Evolutionary conservation across 2,888 invertebrate species (phyloP).

Genomic region (Euphydryas editha): DNA sequence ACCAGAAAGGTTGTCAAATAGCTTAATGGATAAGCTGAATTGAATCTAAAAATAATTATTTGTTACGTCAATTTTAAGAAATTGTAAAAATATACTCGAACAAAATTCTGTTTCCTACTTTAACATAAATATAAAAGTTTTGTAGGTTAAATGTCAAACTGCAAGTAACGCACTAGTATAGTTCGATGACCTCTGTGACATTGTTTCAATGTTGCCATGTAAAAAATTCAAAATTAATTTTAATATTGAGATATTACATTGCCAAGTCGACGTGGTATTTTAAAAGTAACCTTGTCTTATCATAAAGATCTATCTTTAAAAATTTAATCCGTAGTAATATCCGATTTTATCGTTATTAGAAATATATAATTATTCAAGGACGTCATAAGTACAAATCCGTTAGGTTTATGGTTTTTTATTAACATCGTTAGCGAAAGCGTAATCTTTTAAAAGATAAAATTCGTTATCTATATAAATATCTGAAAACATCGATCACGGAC

Average conservation of each 20-base stretch:
- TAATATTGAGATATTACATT: background rate
- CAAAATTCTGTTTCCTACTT: no score
- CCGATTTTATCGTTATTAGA: conserved; percentile 23
- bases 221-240: background rate
- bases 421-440: conserved; percentile 36
- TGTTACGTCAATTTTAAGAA: no score
- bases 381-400: conserved; percentile 31
- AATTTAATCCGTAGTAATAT: conserved; percentile 31
- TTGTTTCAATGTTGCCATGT: background rate
- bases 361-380: conserved; percentile 29
- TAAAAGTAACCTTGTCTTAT: conserved; percentile 5
- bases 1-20: no score
- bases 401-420: conserved; percentile 12
- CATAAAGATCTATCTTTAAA: conserved; percentile 22
- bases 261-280: no score
- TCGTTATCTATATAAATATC: conserved; percentile 70
- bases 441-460: conserved; percentile 59
- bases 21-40: no score
- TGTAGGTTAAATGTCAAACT: no score
- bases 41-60: no score
- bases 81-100: no score
- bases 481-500: conserved; percentile 71
- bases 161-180: no score
- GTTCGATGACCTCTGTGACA: no score
- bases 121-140: no score